Base-by-base conservation (phyloP, 2,113 vertebrate species). In the Cromileptes altivelis region DNA sequence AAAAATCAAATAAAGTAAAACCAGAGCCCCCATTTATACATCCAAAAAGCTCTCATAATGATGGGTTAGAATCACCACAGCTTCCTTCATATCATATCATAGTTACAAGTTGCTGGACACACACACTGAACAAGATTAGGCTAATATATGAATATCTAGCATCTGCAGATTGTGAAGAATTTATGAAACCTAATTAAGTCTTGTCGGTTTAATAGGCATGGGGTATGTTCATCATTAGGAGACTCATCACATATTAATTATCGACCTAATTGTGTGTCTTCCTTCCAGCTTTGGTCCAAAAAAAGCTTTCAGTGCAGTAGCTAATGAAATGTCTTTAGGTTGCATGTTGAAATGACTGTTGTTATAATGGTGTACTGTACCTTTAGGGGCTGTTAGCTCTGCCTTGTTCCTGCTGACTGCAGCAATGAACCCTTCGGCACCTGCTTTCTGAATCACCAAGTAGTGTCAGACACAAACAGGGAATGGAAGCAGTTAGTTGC, bases 151-250 rank as follows among this genome's bases (percentile, higher is more conserved):
- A 88, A 89, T 91, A 90, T 91, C 85, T 77, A 76, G 80, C 78
- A 76, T 87, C 85, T 85, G 81, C 84, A 90, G 88, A 87, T 89
- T 76, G 83, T 91, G 87, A 90, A 93, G 89, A 93, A 92, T 94
- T 93, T 91, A 93, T 90, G 88, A 94, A 88, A 86, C 69, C 93
- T 95, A 94, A 95, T 95, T 95, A 94, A 88, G 81, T 91, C 89
- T 88, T 90, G 90, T 93, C 83, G 74, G 80, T 94, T 89, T 92
- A 94, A 94, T 89, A 90, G 90, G 82, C 83, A 75, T 80, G 79
- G 83, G 79, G 75, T 85, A 84, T 90, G 78, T 88, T 92, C 91
- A 86, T 94, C 85, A 94, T 90, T 91, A 90, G 79, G 76, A 86
- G 70, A 82, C 87, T 92, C 88, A 86, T 92, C 89, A 88, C 81